These are phyloP conservation scores for Vanessa cardui DNA, from an alignment of 2,888 invertebrate species.

Conservation along the genomic window DNA sequence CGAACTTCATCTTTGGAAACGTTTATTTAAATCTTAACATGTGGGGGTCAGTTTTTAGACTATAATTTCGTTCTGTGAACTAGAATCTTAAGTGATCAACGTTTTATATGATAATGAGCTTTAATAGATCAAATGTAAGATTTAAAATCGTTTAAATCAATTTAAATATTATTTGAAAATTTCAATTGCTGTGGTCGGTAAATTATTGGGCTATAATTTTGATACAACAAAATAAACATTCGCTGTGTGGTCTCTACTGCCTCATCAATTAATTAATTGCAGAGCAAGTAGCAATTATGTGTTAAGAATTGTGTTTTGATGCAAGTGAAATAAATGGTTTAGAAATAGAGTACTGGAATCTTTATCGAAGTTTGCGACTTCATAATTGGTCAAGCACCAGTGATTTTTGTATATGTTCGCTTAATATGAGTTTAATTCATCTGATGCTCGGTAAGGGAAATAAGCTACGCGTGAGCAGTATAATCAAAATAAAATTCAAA, in stretches of 20 bases:
- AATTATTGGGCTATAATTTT: conserved; percentile 23
- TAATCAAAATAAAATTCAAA: too few species aligned
- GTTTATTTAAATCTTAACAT: conserved; percentile 34
- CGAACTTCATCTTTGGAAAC: conserved; percentile 42
- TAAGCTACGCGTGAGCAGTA: too few species aligned
- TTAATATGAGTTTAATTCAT: too few species aligned
- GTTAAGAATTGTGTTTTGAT: neutral
- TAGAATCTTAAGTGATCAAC: neutral
- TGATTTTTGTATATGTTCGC: too few species aligned
- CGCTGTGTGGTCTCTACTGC: conserved; percentile 32
- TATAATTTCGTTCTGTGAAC: conserved; percentile 21
- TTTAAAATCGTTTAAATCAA: neutral
- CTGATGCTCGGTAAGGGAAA: too few species aligned
- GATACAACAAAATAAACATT: conserved; percentile 33
- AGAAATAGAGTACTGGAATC: neutral
- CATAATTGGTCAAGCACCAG: neutral
- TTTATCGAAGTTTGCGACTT: too few species aligned
- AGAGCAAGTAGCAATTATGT: neutral
- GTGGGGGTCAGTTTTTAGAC: conserved; percentile 36
- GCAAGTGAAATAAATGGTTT: neutral
- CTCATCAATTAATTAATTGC: neutral
- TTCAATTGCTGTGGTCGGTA: neutral
- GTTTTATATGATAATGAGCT: neutral
- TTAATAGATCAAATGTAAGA: neutral
- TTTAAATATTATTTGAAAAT: neutral